These are phyloP conservation scores for Muscicapa striata DNA, from an alignment of 2,797 vertebrate species.

Conservation along the genomic window DNA sequence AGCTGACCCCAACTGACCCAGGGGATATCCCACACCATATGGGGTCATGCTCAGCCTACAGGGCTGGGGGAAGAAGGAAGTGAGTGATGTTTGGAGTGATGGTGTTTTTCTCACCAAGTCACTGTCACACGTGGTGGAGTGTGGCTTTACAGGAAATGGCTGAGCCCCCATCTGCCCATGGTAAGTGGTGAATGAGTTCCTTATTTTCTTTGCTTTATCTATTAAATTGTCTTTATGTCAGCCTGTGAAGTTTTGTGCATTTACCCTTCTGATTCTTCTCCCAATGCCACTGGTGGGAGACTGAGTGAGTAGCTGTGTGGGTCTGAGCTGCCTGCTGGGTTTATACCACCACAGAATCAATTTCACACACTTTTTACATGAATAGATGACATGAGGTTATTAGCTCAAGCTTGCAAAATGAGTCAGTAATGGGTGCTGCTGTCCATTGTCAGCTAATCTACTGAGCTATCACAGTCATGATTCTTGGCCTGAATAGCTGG, in stretches of 20 bases:
- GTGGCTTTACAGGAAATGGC: not conserved
- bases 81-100: accelerated
- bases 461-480: not conserved
- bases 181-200: not conserved
- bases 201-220: not conserved
- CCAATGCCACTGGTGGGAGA: not conserved
- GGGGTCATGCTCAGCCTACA: not conserved
- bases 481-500: not conserved
- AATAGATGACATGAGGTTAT: not conserved
- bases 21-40: accelerated
- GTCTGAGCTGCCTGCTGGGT: not conserved
- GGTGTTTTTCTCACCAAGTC: not conserved
- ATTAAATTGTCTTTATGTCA: not conserved
- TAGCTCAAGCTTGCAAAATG: not conserved
- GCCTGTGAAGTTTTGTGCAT: not conserved
- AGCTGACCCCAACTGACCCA: not conserved
- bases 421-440: not conserved
- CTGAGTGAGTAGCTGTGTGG: not conserved
- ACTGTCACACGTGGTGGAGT: accelerated
- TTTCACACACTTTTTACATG: not conserved
- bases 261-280: not conserved
- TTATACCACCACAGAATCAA: not conserved
- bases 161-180: not conserved
- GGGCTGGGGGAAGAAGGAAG: not conserved
- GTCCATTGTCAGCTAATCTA: not conserved